Evolutionary conservation across 2,113 vertebrate genomes (phyloP).

Genomic region (Platysternon megacephalum): DNA sequence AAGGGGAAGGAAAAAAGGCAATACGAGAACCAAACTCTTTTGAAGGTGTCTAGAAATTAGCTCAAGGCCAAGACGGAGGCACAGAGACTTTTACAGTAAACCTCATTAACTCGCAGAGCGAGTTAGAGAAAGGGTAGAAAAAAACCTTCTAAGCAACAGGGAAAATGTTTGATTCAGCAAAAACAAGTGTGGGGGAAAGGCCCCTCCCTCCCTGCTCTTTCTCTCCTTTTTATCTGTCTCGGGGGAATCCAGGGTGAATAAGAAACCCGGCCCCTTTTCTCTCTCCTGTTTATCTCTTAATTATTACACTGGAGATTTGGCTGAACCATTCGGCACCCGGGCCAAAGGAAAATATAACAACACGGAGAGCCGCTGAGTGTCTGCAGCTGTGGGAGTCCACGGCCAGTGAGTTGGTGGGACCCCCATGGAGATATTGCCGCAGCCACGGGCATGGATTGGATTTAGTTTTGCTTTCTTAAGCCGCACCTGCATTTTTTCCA

Average conservation of each 20-base stretch:
- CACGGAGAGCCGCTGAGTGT: background rate
- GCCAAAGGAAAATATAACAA: background rate
- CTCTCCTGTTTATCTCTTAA: slow-evolving; percentile 68
- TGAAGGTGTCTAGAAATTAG: slow-evolving; percentile 72
- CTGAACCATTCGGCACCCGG: rapidly evolving
- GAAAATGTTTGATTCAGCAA: slow-evolving; percentile 69
- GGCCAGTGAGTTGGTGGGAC: background rate
- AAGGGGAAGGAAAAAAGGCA: background rate
- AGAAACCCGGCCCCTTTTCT: slow-evolving; percentile 35
- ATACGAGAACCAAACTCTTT: slow-evolving; percentile 30
- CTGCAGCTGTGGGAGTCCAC: background rate
- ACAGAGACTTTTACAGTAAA: slow-evolving; percentile 60
- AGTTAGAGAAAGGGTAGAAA: background rate
- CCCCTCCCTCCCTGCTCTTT: background rate
- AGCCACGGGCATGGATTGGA: background rate
- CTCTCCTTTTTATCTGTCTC: slow-evolving; percentile 58
- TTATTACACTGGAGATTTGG: slow-evolving; percentile 55
- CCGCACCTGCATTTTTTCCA: background rate
- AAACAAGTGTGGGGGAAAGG: slow-evolving; percentile 53
- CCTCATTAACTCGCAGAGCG: slow-evolving; percentile 52
- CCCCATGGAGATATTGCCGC: background rate
- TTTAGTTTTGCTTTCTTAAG: background rate
- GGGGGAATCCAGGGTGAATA: background rate
- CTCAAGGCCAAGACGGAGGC: slow-evolving; percentile 59
- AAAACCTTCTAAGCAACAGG: slow-evolving; percentile 56